These are phyloP conservation scores for Rousettus leschenaultii DNA, from an alignment of 2,113 vertebrate genomes.

Conservation along the genomic window DNA sequence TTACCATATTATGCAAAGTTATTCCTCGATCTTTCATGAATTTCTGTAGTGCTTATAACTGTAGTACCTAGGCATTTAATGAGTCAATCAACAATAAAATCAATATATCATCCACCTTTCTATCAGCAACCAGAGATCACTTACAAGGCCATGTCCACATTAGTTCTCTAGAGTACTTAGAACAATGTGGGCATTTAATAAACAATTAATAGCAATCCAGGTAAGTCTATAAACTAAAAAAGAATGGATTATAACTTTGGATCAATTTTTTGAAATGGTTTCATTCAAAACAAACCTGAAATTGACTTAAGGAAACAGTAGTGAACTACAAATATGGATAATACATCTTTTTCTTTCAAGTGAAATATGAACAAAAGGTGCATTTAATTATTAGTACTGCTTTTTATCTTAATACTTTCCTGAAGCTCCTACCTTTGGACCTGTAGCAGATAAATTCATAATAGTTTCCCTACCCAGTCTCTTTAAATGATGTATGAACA, in stretches of 20 bases:
- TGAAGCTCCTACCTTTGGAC: neutral
- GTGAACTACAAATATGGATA: neutral
- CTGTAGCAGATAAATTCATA: neutral
- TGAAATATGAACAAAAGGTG: neutral
- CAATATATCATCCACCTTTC: neutral
- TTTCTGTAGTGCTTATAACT: conserved; percentile 19
- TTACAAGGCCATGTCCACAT: neutral
- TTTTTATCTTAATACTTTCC: neutral
- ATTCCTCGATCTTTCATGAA: conserved; percentile 14
- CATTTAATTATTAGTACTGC: neutral
- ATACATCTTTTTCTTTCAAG: conserved; percentile 12
- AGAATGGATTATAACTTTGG: neutral
- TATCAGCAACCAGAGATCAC: neutral
- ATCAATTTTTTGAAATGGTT: conserved; percentile 30
- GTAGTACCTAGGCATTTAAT: neutral
- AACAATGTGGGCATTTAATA: conserved; percentile 28
- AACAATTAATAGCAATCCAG: neutral
- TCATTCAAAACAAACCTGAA: conserved; percentile 16
- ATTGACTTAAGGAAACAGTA: neutral
- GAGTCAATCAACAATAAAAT: conserved; percentile 42
- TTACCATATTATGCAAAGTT: neutral
- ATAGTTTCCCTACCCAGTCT: neutral
- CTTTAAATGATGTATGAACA: neutral
- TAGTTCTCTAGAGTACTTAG: neutral
- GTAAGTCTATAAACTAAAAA: neutral